Evolutionary conservation across 2,888 invertebrate species (phyloP).

Genomic region (Gastrophysa polygoni): DNA sequence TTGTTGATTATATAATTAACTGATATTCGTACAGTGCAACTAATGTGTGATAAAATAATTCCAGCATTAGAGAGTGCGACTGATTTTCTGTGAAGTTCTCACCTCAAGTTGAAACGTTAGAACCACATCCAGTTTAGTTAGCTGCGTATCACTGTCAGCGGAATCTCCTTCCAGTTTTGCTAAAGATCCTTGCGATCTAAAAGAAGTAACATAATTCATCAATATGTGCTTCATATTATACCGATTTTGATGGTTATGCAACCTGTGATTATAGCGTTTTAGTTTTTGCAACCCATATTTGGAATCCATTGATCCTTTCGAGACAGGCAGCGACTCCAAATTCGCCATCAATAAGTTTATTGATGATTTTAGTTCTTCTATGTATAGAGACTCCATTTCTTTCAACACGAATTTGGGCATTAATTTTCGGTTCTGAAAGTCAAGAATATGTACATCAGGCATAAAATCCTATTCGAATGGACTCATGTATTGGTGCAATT

Average conservation of each 20-base stretch:
- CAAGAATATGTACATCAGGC: slow-evolving; percentile 14
- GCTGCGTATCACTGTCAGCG: slow-evolving; percentile 92
- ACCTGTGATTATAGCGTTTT: slow-evolving; percentile 98
- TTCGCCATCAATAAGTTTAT: slow-evolving; percentile 99
- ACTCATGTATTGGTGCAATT: no score
- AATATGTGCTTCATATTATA: slow-evolving; percentile 61
- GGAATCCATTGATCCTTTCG: slow-evolving; percentile 96
- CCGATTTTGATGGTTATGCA: slow-evolving; percentile 62
- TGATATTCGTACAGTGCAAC: no score
- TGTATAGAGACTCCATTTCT: slow-evolving; percentile 99
- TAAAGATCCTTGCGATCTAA: slow-evolving; percentile 89
- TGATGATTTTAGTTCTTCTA: slow-evolving; percentile 97
- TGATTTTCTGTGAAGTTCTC: no score
- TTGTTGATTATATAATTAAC: no score
- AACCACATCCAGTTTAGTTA: slow-evolving; percentile 98
- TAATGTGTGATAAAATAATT: no score
- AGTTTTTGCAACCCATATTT: slow-evolving; percentile 97
- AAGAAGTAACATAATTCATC: slow-evolving; percentile 61
- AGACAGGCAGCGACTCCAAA: slow-evolving; percentile 97
- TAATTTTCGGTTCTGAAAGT: slow-evolving; percentile 84
- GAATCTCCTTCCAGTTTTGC: slow-evolving; percentile 93
- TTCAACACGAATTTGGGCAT: slow-evolving; percentile 99
- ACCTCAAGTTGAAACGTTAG: slow-evolving; percentile 96
- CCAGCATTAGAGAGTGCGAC: no score
- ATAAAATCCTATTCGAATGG: no score